Evolutionary conservation across 2,797 vertebrate genomes (phyloP), one percentile per base, ranked within the genome.

Genomic region (Argyrosomus regius): DNA sequence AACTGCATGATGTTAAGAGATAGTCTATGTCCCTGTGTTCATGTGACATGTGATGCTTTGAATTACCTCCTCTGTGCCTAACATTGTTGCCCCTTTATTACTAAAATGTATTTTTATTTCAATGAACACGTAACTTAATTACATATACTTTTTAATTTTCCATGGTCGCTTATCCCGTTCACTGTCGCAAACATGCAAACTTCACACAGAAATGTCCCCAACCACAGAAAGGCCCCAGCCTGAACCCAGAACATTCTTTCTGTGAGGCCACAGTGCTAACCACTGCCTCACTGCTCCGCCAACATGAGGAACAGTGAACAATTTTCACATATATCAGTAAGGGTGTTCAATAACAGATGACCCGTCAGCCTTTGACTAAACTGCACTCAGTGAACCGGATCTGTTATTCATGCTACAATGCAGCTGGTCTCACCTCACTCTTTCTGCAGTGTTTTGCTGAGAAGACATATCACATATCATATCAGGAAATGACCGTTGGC

Each of bases 401-500:
- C 39, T 72, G 67, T 41, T 60, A 26, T 43, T 70, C 20, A 49
- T 75, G 20, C 10, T n/a, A 17, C 0, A 49, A 16, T 56, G 62
- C 53, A 39, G 62, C 20, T 73, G 60, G 64, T 46, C 35, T 61
- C 24, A 20, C n/a, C n/a, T 57, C n/a, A 41, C 8, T 57, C 49
- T 4, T 49, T 67, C 49, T 73, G 14, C 2, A 3, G 20, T 49
- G 24, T 49, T 41, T 56, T 48, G 12, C 31, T 52, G 1, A 26
- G 26, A 45, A 58, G 53, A 24, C 16, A 31, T 54, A 45, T 84
- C 52, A 39, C 0, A 50, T 56, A 16, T 50, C 31, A 53, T 61
- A 66, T 65, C 41, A 46, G 18, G 28, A 74, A 80, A 68, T 58
- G 13, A 46, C 26, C 45, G 43, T 31, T 72, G 35, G 31, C 43